A percentile compares a stretch with the other conserved stretches of the same genome.
Conservation (phyloP, 1,140 invertebrate species). For the Anastrepha obliqua region DNA sequence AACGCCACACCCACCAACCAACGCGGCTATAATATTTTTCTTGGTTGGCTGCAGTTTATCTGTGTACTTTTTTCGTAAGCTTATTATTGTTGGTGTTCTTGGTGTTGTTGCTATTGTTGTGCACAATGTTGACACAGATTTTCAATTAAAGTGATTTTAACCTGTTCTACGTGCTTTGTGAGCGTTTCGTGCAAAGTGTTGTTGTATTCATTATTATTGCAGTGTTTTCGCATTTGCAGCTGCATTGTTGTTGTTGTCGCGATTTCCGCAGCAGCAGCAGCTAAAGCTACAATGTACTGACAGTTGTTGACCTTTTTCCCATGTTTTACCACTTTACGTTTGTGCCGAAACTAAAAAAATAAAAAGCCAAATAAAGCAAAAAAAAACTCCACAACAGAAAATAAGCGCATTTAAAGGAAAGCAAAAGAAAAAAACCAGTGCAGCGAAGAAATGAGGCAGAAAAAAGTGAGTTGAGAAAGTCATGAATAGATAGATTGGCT, state of each 20-base stretch:
- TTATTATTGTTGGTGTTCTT: not conserved
- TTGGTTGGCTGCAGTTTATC: not conserved
- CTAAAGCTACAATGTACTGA: not conserved
- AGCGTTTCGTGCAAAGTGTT: conserved; percentile 19
- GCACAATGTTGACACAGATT: conserved; percentile 52
- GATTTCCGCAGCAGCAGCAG: not conserved
- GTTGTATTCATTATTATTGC: conserved; percentile 14
- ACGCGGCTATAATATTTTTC: not conserved
- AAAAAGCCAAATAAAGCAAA: not conserved
- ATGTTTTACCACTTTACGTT: not conserved
- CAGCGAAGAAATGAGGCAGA: not conserved
- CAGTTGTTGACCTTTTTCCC: conserved; percentile 32
- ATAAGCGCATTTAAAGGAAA: not conserved
- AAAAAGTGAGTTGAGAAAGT: not conserved
- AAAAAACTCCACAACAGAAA: not conserved
- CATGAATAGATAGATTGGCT: conserved; percentile 1
- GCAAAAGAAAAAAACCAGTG: not conserved
- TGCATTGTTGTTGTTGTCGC: not conserved
- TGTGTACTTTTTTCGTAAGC: no score
- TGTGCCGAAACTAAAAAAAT: not conserved
- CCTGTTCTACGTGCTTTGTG: conserved; percentile 39
- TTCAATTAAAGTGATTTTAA: conserved; percentile 53
- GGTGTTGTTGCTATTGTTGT: conserved; percentile 24
- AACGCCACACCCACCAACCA: not conserved
- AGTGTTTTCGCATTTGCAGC: conserved; percentile 1